These are phyloP conservation scores for Cirrhinus mrigala DNA, from an alignment of 2,797 vertebrate genomes.

Conservation along the genomic window DNA sequence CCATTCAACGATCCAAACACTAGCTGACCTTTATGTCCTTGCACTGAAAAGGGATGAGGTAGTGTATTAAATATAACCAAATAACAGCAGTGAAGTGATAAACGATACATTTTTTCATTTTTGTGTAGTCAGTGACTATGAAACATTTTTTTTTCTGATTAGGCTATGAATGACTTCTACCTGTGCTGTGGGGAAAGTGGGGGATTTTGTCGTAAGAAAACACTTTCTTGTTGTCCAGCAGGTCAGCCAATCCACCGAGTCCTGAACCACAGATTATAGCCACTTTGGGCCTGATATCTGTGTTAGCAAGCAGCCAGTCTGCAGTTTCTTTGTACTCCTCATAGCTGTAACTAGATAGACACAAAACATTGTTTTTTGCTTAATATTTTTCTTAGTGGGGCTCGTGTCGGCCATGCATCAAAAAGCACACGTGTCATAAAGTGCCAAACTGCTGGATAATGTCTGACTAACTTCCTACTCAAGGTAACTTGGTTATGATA, in stretches of 20 bases:
- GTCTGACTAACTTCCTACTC: background rate
- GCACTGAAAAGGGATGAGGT: constrained; percentile 67
- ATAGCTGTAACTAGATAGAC: constrained; percentile 69
- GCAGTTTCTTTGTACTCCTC: constrained; percentile 78
- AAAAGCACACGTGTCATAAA: background rate
- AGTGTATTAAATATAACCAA: constrained; percentile 11
- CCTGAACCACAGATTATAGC: constrained; percentile 85
- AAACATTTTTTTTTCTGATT: background rate
- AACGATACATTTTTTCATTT: background rate
- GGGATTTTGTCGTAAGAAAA: constrained; percentile 77
- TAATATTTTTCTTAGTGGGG: background rate
- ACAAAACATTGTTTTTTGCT: constrained; percentile 17
- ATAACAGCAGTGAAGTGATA: constrained; percentile 24
- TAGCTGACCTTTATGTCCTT: constrained; percentile 81
- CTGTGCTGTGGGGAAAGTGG: constrained; percentile 78
- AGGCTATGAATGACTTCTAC: constrained; percentile 58
- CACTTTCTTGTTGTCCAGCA: constrained; percentile 65
- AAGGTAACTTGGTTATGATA: constrained; percentile 1
- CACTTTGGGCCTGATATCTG: constrained; percentile 70
- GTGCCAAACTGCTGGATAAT: background rate
- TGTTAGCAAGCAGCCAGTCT: constrained; percentile 74
- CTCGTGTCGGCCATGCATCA: background rate
- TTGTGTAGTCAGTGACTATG: background rate
- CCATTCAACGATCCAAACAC: constrained; percentile 83
- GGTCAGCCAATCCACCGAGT: constrained; percentile 75